Conservation (phyloP, 2,797 vertebrate genomes). For the Leontocebus nigricollis region DNA sequence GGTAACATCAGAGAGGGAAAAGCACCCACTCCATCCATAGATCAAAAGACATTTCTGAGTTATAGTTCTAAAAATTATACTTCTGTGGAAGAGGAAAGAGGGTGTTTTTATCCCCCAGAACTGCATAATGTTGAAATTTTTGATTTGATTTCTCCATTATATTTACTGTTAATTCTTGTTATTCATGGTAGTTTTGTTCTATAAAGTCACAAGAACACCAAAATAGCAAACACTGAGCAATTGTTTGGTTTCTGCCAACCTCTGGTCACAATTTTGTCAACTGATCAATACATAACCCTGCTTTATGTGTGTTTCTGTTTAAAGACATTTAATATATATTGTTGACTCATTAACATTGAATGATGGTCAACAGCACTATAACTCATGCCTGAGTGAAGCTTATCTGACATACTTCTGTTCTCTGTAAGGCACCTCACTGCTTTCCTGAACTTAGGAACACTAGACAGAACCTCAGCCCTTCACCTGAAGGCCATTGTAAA, state of each 20-base stretch:
- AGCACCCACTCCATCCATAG: not conserved
- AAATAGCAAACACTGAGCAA: not conserved
- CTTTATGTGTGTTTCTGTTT: conserved; percentile 17
- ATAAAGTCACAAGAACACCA: not conserved
- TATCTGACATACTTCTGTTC: not conserved
- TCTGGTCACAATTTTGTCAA: not conserved
- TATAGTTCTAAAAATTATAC: not conserved
- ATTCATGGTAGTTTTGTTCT: not conserved
- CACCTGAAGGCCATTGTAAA: not conserved
- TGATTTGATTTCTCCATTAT: not conserved
- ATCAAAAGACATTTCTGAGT: not conserved
- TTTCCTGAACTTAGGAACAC: not conserved
- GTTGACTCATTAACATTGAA: not conserved
- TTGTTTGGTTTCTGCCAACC: not conserved
- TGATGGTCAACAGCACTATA: not conserved
- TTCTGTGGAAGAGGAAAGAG: conserved; percentile 5
- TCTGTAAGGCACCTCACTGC: not conserved
- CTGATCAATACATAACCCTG: not conserved
- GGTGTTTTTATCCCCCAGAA: not conserved
- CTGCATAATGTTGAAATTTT: not conserved
- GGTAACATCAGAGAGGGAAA: not conserved
- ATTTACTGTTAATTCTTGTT: not conserved
- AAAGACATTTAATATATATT: not conserved
- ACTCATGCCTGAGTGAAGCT: not conserved
- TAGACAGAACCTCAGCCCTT: not conserved